Base-by-base conservation (phyloP, 2,113 vertebrate genomes). In the Erythrocercus mccallii region DNA sequence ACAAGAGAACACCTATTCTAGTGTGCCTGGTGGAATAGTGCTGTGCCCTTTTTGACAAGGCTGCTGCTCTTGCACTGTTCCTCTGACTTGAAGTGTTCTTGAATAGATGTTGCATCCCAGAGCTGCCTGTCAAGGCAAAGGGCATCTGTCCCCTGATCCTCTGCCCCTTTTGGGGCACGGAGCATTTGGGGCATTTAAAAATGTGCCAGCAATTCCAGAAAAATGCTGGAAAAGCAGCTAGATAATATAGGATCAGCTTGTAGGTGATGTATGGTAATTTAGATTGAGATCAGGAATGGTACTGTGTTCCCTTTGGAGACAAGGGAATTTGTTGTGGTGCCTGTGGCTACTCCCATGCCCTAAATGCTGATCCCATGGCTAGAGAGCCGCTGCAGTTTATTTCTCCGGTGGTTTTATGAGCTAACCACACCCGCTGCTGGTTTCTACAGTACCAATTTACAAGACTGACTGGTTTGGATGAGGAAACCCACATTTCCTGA, bases 401-500 rank as follows among this genome's bases (percentile, higher is more conserved):
- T 93, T 85, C 90, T 64, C 56, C 48, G 6, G 96, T 64, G 94
- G 93, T 94, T 97, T 95, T 57, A 28, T 30, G 71, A 92, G 76
- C 85, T 95, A 92, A 95, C 94, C 95, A 96, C 94, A 95, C 85
- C 80, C 9, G 18, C 88, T 68, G 48, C 82, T 95, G 93, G 93
- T 93, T 96, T 94, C 85, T 92, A 45, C 90, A 94, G 64, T 88
- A 84, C 93, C 64, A 96, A 96, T 97, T 97, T 96, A 92, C 95
- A 94, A 93, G 95, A 88, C 78, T 87, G 85, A 68, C 88, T 94
- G 95, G 96, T 95, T 96, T 96, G 94, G 82, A 92, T 88, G 92
- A 95, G 96, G 94, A 96, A 96, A 96, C 71, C 92, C 93, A 68
- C 92, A 95, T 77, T 96, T 96, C 94, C 96, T 95, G 94, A 96